Conservation (phyloP, 2,888 invertebrate genomes). For the Lasioglossum morio region DNA sequence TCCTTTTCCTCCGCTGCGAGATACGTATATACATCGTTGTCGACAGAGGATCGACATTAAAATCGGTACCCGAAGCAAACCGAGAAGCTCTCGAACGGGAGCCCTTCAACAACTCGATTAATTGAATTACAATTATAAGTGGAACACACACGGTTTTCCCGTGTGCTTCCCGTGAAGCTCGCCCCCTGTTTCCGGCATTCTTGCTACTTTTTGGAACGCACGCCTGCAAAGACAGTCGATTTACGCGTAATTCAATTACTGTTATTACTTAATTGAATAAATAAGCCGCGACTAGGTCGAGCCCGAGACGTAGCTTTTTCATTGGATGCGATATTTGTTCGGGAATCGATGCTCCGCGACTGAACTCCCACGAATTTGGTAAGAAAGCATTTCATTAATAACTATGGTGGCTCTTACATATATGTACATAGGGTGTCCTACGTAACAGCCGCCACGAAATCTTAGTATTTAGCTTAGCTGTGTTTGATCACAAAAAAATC, state of each 20-base stretch:
- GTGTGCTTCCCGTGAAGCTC: conserved; percentile 11
- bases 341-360: conserved; percentile 26
- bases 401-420: background rate
- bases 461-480: background rate
- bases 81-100: background rate
- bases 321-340: conserved; percentile 4
- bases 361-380: conserved; percentile 48
- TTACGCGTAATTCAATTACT: conserved; percentile 77
- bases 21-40: no score
- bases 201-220: conserved; percentile 69
- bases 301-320: conserved; percentile 26
- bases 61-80: background rate
- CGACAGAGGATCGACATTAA: background rate
- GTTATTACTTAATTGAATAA: conserved; percentile 74
- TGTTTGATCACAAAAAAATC: background rate
- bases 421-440: background rate
- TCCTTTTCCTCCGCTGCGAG: background rate
- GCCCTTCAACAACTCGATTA: conserved; percentile 39
- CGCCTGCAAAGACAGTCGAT: conserved; percentile 45
- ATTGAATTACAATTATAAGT: conserved; percentile 47
- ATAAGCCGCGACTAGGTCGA: conserved; percentile 52
- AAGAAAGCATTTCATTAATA: conserved; percentile 29
- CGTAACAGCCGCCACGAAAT: background rate
- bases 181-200: conserved; percentile 53
- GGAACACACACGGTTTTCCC: conserved; percentile 36